phyloP scores from a whole-genome alignment of 2,797 vertebrate species.

The Tamandua tetradactyla region DNA sequence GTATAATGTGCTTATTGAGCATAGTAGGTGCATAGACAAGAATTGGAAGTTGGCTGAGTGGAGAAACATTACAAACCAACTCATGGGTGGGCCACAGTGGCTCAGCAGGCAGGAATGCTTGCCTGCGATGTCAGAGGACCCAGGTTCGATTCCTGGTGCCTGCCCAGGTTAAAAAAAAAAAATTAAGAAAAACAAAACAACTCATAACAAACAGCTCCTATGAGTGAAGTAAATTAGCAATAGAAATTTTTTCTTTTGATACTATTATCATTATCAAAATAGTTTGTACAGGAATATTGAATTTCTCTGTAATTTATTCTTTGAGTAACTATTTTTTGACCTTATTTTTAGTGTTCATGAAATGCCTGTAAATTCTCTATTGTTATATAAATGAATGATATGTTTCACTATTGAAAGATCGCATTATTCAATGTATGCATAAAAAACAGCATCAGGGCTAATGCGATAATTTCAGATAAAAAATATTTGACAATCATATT shows the following conservation, averaged over 20 bases:
- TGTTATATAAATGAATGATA: constrained; percentile 50
- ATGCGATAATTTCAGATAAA: neutral
- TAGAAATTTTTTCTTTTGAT: neutral
- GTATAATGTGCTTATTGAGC: constrained; percentile 19
- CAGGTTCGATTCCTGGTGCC: too few species aligned
- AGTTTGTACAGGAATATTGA: neutral
- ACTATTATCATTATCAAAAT: neutral
- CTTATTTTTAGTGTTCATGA: constrained; percentile 5
- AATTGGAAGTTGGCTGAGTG: neutral
- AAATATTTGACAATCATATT: neutral
- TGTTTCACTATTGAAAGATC: constrained; percentile 43
- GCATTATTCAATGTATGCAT: neutral
- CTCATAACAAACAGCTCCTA: neutral
- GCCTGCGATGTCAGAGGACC: too few species aligned
- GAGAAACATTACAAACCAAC: neutral
- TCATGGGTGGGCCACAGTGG: too few species aligned
- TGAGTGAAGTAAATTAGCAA: neutral
- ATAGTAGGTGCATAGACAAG: neutral
- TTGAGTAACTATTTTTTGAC: neutral
- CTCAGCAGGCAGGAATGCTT: too few species aligned
- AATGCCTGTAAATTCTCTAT: neutral
- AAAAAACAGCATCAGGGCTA: neutral
- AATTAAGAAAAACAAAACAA: too few species aligned
- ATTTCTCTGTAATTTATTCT: neutral
- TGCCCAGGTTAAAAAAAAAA: too few species aligned